Evolutionary conservation across 2,113 vertebrate genomes (phyloP).

Genomic region (Rostratula benghalensis): DNA sequence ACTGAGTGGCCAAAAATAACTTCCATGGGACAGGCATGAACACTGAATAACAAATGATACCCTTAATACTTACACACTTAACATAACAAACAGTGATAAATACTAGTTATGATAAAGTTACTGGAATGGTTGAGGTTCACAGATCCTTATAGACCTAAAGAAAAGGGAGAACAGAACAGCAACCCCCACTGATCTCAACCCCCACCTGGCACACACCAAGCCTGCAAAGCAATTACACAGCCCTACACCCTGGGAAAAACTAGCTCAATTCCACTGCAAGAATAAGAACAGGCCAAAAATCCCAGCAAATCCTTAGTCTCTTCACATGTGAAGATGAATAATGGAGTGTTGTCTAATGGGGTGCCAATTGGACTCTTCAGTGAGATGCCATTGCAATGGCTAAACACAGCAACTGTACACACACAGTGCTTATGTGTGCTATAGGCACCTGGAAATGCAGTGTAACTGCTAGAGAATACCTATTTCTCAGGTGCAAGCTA

Average conservation of each 20-base stretch:
- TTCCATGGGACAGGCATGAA: not conserved
- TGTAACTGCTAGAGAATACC: not conserved
- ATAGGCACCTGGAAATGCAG: not conserved
- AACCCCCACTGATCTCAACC: not conserved
- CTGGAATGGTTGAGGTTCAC: constrained; percentile 11
- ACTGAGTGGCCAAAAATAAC: not conserved
- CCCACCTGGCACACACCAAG: not conserved
- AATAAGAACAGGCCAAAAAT: not conserved
- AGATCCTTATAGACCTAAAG: not conserved
- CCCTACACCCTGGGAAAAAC: not conserved
- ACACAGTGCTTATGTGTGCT: not conserved
- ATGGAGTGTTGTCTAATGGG: not conserved
- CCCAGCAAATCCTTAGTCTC: not conserved
- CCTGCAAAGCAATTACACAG: not conserved
- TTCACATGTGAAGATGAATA: not conserved
- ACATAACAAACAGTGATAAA: not conserved
- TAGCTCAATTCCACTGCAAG: not conserved
- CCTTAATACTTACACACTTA: not conserved
- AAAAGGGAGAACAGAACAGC: not conserved
- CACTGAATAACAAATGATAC: not conserved
- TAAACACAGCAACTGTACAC: not conserved
- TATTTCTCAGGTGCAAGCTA: not conserved
- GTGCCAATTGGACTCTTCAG: not conserved
- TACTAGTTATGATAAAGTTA: not conserved
- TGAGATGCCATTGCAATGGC: not conserved